Conservation (phyloP, 2,113 vertebrate genomes). For the Lasiurus borealis region DNA sequence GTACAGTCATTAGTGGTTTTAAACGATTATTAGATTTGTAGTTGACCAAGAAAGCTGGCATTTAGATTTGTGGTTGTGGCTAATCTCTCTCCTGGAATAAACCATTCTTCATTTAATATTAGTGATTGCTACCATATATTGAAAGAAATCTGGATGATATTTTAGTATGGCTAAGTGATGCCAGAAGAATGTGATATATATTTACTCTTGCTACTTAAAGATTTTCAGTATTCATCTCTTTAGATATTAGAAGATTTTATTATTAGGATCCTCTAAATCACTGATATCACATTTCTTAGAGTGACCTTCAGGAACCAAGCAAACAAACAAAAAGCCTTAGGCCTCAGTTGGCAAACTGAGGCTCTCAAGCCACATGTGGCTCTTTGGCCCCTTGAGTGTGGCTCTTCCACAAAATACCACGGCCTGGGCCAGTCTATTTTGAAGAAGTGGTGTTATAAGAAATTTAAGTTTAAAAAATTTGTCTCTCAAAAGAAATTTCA, state of each 20-base stretch:
- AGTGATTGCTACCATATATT: neutral
- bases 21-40: slow-evolving; percentile 1
- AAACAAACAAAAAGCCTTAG: neutral
- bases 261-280: neutral
- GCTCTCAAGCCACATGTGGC: too few species aligned
- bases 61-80: neutral
- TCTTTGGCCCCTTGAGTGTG: too few species aligned
- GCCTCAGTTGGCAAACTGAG: too few species aligned
- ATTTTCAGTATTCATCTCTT: slow-evolving; percentile 13
- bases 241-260: slow-evolving; percentile 24
- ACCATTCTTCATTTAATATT: neutral
- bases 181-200: neutral
- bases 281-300: neutral
- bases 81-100: neutral
- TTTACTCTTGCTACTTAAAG: neutral
- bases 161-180: neutral
- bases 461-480: too few species aligned
- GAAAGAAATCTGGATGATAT: slow-evolving; percentile 11
- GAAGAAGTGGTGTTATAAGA: too few species aligned
- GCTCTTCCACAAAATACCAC: too few species aligned
- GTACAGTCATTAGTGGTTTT: neutral
- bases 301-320: neutral
- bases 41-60: neutral
- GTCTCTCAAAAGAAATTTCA: too few species aligned
- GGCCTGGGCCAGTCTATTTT: too few species aligned